phyloP scores from a whole-genome alignment of 92 coral and sea anemone species.

The Porites cylindrica region DNA sequence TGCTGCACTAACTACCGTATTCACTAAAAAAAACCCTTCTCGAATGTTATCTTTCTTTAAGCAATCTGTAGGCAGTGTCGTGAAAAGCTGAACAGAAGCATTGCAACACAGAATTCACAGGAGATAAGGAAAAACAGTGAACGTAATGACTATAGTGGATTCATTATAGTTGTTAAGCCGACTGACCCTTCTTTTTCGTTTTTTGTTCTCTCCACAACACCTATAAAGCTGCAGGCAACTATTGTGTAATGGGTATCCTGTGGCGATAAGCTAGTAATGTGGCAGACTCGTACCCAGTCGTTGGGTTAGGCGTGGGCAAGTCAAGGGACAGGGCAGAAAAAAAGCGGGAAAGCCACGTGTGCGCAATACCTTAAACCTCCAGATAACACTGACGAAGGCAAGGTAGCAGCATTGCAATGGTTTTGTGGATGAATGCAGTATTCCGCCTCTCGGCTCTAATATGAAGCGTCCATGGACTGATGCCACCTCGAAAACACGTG shows the following conservation, averaged over 20 bases:
- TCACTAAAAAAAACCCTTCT: no score
- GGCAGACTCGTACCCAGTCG: no score
- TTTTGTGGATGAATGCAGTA: slow-evolving; percentile 14
- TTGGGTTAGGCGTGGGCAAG: no score
- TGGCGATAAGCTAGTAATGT: no score
- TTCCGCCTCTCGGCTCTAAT: slow-evolving; percentile 42
- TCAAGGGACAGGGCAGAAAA: not conserved
- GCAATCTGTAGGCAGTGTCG: slow-evolving; percentile 22
- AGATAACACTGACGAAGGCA: slow-evolving; percentile 14
- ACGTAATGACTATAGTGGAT: not conserved
- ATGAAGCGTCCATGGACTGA: slow-evolving; percentile 46
- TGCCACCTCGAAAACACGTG: slow-evolving; percentile 26
- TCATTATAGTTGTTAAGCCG: no score
- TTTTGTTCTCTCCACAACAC: not conserved
- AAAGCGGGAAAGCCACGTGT: slow-evolving; percentile 2
- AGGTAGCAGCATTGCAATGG: slow-evolving; percentile 5
- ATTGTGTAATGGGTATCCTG: no score
- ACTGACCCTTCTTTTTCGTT: not conserved
- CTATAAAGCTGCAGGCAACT: no score
- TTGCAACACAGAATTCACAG: not conserved
- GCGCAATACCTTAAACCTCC: slow-evolving; percentile 3
- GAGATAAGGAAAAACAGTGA: not conserved
- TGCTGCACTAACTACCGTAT: no score
- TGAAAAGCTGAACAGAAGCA: slow-evolving; percentile 23
- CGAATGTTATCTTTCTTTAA: no score